Conservation (phyloP, 2,797 vertebrate species). For the Malacoraja senta region DNA sequence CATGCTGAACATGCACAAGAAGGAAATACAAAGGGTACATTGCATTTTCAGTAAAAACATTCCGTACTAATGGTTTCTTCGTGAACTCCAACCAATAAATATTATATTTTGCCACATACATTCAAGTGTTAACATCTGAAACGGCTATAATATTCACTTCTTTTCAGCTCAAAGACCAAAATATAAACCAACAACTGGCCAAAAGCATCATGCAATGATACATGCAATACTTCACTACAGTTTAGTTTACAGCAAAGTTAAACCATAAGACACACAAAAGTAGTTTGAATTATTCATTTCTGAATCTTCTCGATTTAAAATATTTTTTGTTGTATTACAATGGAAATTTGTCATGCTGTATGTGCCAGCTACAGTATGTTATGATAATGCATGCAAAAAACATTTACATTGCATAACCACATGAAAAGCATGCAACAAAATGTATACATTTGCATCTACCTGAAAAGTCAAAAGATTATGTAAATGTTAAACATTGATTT, state of each 20-base stretch:
- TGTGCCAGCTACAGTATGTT: not conserved
- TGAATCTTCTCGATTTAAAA: not conserved
- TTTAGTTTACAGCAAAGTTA: not conserved
- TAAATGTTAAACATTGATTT: not conserved
- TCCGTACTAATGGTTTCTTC: not conserved
- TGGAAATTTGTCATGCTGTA: not conserved
- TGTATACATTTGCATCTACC: slow-evolving; percentile 10
- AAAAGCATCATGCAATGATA: not conserved
- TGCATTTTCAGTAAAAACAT: not conserved
- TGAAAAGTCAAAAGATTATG: not conserved
- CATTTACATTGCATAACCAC: not conserved
- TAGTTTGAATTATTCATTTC: not conserved
- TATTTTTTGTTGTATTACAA: not conserved
- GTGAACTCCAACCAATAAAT: not conserved
- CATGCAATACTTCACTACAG: slow-evolving; percentile 19
- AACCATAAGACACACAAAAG: not conserved
- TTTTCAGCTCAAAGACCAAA: not conserved
- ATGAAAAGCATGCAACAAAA: slow-evolving; percentile 7
- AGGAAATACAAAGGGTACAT: not conserved
- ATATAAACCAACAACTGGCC: not conserved
- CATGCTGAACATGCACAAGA: not conserved
- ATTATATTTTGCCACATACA: not conserved
- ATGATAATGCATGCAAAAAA: not conserved
- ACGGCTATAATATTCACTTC: not conserved
- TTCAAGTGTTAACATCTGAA: not conserved